Evolutionary conservation across 2,888 invertebrate species (phyloP).

Genomic region (Hemistola chrysoprasaria): DNA sequence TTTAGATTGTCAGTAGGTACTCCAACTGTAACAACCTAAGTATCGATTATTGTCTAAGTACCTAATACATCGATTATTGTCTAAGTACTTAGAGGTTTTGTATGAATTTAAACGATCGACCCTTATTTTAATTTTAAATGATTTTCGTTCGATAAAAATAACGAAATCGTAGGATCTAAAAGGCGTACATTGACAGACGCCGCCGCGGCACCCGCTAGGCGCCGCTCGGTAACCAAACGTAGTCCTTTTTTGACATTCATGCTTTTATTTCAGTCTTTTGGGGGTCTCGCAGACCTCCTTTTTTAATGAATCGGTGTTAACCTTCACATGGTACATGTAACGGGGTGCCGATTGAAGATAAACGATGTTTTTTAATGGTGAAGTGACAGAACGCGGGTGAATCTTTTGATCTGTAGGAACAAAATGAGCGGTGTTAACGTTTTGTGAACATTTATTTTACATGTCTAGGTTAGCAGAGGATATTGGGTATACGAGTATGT

Average conservation of each 20-base stretch:
- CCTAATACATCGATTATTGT: too few species aligned
- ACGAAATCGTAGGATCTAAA: slow-evolving; percentile 49
- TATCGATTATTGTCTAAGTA: too few species aligned
- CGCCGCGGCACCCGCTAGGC: slow-evolving; percentile 76
- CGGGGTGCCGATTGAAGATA: slow-evolving; percentile 80
- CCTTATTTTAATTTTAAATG: too few species aligned
- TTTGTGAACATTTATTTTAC: too few species aligned
- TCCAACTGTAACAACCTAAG: too few species aligned
- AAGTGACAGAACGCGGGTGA: slow-evolving; percentile 66
- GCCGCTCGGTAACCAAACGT: slow-evolving; percentile 76
- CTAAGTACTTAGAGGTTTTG: too few species aligned
- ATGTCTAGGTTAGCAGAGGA: too few species aligned
- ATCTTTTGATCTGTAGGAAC: neutral
- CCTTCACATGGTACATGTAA: slow-evolving; percentile 78
- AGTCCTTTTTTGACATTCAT: slow-evolving; percentile 59
- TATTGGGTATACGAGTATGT: too few species aligned
- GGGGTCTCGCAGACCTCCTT: slow-evolving; percentile 73
- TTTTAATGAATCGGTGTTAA: slow-evolving; percentile 82
- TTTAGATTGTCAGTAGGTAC: too few species aligned
- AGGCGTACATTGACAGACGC: slow-evolving; percentile 70
- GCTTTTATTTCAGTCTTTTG: slow-evolving; percentile 71
- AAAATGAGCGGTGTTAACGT: too few species aligned
- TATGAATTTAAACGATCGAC: too few species aligned
- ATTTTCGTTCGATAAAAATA: too few species aligned
- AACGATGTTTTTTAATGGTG: slow-evolving; percentile 52